phyloP scores from a whole-genome alignment of 2,888 invertebrate species.

The Drosophila basisetae region DNA sequence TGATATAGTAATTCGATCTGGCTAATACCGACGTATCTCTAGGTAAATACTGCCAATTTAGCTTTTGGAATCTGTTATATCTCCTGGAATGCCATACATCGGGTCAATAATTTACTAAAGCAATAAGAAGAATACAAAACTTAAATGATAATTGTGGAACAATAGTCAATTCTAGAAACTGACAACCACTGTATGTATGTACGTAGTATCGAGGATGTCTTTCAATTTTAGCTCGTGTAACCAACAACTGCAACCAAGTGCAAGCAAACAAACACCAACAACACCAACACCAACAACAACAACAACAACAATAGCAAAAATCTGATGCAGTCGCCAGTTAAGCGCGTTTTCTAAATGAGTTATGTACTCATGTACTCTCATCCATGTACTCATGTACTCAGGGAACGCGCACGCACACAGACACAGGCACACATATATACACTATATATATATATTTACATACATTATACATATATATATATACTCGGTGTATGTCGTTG shows the following conservation, averaged over 20 bases:
- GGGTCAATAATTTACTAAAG: background rate
- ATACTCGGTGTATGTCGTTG: constrained; percentile 1
- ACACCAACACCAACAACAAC: constrained; percentile 6
- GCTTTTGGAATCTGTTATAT: background rate
- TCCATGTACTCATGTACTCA: constrained; percentile 10
- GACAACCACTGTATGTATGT: background rate
- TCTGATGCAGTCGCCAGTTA: constrained; percentile 29
- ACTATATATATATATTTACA: background rate
- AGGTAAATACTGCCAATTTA: too few species aligned
- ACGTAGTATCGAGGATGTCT: background rate
- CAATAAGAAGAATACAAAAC: background rate
- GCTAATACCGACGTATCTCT: too few species aligned
- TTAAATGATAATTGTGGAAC: background rate
- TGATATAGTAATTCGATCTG: background rate
- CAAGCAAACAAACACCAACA: constrained; percentile 18
- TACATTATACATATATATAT: background rate
- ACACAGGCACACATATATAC: background rate
- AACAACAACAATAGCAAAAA: constrained; percentile 21
- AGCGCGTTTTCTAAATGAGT: constrained; percentile 59
- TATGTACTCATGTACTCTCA: constrained; percentile 46
- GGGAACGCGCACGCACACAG: background rate
- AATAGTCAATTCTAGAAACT: background rate
- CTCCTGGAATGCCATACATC: background rate
- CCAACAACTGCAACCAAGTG: constrained; percentile 26
- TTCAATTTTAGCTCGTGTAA: constrained; percentile 22